Evolutionary conservation across 2,113 vertebrate species (phyloP).

Genomic region (Tringa solitaria): DNA sequence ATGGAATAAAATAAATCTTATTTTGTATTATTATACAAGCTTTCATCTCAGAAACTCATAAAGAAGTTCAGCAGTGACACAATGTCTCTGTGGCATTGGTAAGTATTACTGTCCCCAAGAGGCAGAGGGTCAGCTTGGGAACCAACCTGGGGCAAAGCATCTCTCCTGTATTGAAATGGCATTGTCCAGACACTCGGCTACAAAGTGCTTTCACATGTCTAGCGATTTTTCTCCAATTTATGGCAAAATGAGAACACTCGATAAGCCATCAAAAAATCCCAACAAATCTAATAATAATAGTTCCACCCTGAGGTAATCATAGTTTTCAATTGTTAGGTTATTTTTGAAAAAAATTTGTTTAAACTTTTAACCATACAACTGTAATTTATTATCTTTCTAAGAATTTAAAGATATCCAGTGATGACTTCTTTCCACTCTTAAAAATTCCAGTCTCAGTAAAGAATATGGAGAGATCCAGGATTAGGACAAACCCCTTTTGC

Average conservation of each 20-base stretch:
- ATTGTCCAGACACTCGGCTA: background rate
- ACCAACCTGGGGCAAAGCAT: background rate
- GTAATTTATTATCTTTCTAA: background rate
- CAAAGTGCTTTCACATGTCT: background rate
- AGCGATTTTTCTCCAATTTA: background rate
- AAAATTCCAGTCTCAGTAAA: background rate
- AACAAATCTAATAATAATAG: background rate
- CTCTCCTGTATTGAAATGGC: background rate
- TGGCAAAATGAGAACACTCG: background rate
- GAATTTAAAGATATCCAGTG: background rate
- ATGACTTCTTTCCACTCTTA: background rate
- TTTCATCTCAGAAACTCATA: background rate
- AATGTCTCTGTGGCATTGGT: background rate
- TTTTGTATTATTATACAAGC: background rate
- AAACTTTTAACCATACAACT: background rate
- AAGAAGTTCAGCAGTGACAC: background rate
- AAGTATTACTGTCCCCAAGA: background rate
- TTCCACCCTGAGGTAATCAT: background rate
- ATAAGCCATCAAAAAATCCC: background rate
- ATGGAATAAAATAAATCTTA: conserved; percentile 8
- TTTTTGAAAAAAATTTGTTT: background rate
- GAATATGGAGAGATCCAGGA: background rate
- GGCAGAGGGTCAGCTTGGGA: background rate
- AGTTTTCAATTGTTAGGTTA: background rate
- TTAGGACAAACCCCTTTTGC: background rate